Conservation (phyloP, 2,113 vertebrate species). For the Cololabis saira region DNA sequence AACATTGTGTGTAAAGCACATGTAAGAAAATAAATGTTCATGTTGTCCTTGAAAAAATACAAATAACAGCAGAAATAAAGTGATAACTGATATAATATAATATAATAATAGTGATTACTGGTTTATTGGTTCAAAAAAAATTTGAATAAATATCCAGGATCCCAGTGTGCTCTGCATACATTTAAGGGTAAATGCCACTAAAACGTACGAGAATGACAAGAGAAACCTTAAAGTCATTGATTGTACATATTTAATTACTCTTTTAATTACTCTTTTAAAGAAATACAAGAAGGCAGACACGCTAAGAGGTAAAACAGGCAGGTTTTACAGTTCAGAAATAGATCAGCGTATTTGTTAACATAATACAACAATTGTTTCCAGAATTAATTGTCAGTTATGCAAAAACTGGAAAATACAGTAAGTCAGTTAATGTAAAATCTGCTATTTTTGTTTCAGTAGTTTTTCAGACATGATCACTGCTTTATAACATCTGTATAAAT, state of each 20-base stretch:
- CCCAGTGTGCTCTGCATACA: no score
- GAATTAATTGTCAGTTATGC: constrained; percentile 24
- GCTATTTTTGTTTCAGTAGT: constrained; percentile 20
- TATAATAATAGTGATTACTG: no score
- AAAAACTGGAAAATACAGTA: constrained; percentile 19
- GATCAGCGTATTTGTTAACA: constrained; percentile 18
- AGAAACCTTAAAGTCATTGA: neutral
- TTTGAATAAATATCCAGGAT: no score
- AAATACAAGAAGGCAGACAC: constrained; percentile 27
- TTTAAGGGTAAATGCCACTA: no score
- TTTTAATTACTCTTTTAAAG: constrained; percentile 19
- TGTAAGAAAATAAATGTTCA: no score
- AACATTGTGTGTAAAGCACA: no score
- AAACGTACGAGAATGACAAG: no score
- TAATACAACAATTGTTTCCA: constrained; percentile 39
- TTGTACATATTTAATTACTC: constrained; percentile 44
- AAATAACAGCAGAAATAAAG: no score
- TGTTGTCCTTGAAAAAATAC: no score
- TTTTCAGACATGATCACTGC: constrained; percentile 12
- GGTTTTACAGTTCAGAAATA: constrained; percentile 15
- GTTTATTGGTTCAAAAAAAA: no score
- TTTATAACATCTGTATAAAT: constrained; percentile 40
- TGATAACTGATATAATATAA: no score
- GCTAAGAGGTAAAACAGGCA: constrained; percentile 38
- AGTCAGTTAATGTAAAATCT: constrained; percentile 11